Evolutionary conservation across 2,113 vertebrate species (phyloP), one percentile per base, ranked within the genome.

Genomic region (Myotis brandtii): DNA sequence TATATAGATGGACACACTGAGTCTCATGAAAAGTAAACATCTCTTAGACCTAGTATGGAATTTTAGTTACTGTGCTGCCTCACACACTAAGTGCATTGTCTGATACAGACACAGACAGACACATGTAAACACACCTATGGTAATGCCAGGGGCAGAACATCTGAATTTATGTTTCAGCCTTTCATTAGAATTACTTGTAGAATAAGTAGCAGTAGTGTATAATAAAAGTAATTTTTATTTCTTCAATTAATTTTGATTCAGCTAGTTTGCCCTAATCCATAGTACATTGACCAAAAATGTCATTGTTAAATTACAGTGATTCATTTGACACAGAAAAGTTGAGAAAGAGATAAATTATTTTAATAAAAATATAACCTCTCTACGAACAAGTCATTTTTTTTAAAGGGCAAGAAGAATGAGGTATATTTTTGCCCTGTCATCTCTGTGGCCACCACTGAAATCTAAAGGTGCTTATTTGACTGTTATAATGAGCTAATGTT

Each of bases 321-420:
- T 70, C n/a, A 5, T 95, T 93, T 96, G 79, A 91, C 14, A 87
- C 3, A 93, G 30, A 70, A 85, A 20, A 17, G 0, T 0, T 66
- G 27, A 70, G 83, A 91, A 89, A 75, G 23, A 94, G 77, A 86
- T 83, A 14, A 85, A 56, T 88, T 70, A 91, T 83, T 83, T 93
- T 73, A 94, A 77, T 89, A 48, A 46, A 84, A 83, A 89, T 14
- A 37, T 52, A 91, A 69, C 23, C 2, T 94, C 20, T 85, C 6
- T 2, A 37, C 3, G 40, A 46, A 52, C 54, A 86, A 89, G 32
- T 34, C 27, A 56, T 34, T 67, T 27, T 66, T 91, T 66, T 62
- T 18, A 30, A 69, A 94, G 48, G 80, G 11, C 30, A 75, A 70
- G 48, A 72, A 56, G 50, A 50, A 85, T 25, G 87, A 75, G 62